A percentile compares a stretch with the other conserved stretches of the same genome.
phyloP scores from a whole-genome alignment of 2,113 vertebrate species.

The Otis tarda region DNA sequence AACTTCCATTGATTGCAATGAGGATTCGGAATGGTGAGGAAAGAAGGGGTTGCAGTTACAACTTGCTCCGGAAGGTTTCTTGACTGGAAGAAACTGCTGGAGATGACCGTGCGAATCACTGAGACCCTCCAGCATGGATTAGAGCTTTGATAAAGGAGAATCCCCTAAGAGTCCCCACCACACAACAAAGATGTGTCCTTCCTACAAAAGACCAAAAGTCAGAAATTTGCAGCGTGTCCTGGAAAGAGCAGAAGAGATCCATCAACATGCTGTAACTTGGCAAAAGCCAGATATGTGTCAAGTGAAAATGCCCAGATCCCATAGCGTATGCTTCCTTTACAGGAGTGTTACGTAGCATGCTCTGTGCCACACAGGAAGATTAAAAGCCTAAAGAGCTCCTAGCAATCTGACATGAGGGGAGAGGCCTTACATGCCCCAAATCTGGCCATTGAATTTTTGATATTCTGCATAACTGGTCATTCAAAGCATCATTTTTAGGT shows the following conservation, averaged over 20 bases:
- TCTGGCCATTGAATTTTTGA: background rate
- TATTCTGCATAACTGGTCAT: background rate
- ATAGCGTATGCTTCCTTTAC: background rate
- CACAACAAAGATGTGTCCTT: background rate
- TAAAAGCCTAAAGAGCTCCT: background rate
- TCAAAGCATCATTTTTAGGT: background rate
- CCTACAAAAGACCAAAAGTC: background rate
- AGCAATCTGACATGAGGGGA: background rate
- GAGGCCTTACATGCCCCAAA: background rate
- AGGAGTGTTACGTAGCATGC: fast-evolving
- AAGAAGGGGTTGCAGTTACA: background rate
- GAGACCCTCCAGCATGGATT: background rate
- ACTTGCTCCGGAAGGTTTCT: background rate
- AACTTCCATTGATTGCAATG: background rate
- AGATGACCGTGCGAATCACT: background rate
- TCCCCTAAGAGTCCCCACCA: background rate
- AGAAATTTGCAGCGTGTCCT: background rate
- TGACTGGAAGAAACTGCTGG: background rate
- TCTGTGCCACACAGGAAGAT: background rate
- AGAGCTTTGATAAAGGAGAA: background rate
- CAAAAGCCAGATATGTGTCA: background rate
- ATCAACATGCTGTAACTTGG: background rate
- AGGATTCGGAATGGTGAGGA: background rate
- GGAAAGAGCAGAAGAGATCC: background rate
- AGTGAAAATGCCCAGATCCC: background rate